Evolutionary conservation across 2,888 invertebrate genomes (phyloP), one percentile per base, ranked within the genome.

Genomic region (Eupithecia pulchellata): DNA sequence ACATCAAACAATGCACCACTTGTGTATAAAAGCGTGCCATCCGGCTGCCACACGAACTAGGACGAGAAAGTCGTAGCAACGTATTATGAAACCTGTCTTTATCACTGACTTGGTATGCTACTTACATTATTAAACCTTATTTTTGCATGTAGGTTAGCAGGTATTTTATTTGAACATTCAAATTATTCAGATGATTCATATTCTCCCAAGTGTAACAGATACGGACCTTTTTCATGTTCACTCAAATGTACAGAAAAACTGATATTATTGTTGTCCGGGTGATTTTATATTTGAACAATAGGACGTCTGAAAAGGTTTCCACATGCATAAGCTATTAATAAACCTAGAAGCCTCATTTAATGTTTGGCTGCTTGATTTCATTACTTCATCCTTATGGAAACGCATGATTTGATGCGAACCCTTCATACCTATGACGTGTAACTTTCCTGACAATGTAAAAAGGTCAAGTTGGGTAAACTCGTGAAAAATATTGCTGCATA

Each of bases 1-100:
- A 64, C 63, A 66, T 72, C 72, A 72, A 68, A 68, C 66, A 72
- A 68, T 72, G 66, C 72, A 68, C 72, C 68, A 72, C 72, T 72
- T 72, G 72, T 72, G 60, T 71, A 66, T 68, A 66, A 68, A 72
- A 66, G 72, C 72, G 66, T 68, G 68, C 72, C 68, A 68, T 68
- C 71, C 72, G 72, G 63, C 72, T 72, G 68, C 72, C 72, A 72
- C 65, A 58, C 68, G 47, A 68, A 66, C 63, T 68, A 29, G 42
- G 25, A 57, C 30, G 60, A 66, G 42, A 20, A 20, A 30, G 20
- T 57, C 29, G 55, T 52, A 52, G 25, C 52, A 47, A 47, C 20
- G 20, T 20, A 52, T 52, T 52, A 52, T 52, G 25, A 25, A 20
- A 52, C 52, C 52, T 52, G 52, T 52, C 52, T 52, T 25, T 52